phyloP scores from a whole-genome alignment of 1,140 invertebrate genomes.

The Subanguina moxae region DNA sequence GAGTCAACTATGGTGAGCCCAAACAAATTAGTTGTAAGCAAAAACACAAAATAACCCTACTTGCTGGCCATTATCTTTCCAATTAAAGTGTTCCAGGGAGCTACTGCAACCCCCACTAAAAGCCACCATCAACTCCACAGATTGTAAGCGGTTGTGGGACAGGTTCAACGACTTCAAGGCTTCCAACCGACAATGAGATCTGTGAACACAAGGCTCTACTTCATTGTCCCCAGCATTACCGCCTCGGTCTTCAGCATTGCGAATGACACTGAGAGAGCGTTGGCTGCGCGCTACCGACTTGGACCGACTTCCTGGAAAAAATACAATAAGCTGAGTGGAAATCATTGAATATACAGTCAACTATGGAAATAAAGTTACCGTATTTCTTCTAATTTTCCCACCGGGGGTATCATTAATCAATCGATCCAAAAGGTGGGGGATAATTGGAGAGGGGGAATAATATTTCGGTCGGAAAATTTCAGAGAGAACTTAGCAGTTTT shows the following conservation, averaged over 20 bases:
- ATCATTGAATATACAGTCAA: not conserved
- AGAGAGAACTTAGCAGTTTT: too few species aligned
- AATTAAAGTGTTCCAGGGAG: conserved; percentile 30
- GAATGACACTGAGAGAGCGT: conserved; percentile 47
- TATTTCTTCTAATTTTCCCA: too few species aligned
- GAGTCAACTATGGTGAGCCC: not conserved
- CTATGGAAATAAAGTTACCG: too few species aligned
- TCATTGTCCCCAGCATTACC: too few species aligned
- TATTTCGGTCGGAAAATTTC: too few species aligned
- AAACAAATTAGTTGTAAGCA: not conserved
- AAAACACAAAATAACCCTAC: not conserved
- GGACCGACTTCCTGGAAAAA: conserved; percentile 46
- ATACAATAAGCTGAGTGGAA: too few species aligned
- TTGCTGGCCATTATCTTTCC: conserved; percentile 19
- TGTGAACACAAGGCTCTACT: conserved; percentile 67
- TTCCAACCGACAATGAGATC: conserved; percentile 76
- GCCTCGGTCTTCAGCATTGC: conserved; percentile 16
- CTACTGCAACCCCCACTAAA: conserved; percentile 61
- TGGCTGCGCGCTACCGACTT: conserved; percentile 56
- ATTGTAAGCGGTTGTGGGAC: conserved; percentile 75
- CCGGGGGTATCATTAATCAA: too few species aligned
- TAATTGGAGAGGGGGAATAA: too few species aligned
- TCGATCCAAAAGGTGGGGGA: too few species aligned
- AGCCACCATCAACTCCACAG: conserved; percentile 59
- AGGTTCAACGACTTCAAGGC: conserved; percentile 76